phyloP scores from a whole-genome alignment of 1,140 invertebrate species.

The Mactra quadrangularis region DNA sequence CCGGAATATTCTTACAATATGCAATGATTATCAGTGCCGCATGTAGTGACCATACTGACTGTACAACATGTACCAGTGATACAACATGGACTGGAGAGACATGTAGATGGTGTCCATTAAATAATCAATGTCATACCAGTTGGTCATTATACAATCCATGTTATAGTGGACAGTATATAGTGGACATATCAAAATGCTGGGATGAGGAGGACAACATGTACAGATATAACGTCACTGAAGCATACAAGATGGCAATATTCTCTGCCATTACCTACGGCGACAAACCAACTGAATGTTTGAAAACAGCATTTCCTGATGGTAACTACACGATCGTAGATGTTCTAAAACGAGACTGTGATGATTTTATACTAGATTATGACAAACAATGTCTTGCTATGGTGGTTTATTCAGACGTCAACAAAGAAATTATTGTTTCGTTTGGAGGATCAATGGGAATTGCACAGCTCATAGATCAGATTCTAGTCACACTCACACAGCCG shows the following conservation, averaged over 20 bases:
- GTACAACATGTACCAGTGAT: not conserved
- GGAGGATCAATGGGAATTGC: not conserved
- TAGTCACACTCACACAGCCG: not conserved
- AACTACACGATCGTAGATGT: not conserved
- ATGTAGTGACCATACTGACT: not conserved
- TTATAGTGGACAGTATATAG: not conserved
- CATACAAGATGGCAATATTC: not conserved
- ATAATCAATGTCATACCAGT: constrained; percentile 10
- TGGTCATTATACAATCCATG: not conserved
- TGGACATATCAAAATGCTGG: not conserved
- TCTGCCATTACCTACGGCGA: constrained; percentile 1
- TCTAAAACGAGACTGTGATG: not conserved
- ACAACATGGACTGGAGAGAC: not conserved
- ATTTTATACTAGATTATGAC: not conserved
- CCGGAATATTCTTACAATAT: no score
- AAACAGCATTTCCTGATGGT: not conserved
- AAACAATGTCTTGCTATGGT: constrained; percentile 3
- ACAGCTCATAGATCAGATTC: constrained; percentile 9
- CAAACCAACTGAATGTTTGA: not conserved
- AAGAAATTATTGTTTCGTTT: not conserved
- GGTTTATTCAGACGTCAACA: not conserved
- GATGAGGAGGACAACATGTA: not conserved
- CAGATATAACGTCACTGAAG: not conserved
- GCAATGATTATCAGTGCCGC: no score
- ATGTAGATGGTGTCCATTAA: constrained; percentile 32